phyloP scores from a whole-genome alignment of 2,797 vertebrate genomes.

The Acridotheres tristis region DNA sequence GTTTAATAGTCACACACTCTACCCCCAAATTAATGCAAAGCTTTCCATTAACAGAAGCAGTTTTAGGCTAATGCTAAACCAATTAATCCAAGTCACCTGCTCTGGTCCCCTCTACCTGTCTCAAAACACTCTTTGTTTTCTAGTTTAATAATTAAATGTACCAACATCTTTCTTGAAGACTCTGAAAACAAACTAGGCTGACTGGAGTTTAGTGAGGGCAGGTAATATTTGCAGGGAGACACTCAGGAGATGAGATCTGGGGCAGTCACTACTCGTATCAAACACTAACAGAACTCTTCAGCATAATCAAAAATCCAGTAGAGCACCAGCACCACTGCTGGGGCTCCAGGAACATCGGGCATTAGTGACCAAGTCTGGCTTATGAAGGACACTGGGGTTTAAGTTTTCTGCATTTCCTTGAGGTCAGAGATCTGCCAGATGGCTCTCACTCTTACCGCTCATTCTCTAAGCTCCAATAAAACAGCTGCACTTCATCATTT shows the following conservation, averaged over 20 bases:
- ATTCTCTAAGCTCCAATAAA: too few species aligned
- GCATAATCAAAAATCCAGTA: not conserved
- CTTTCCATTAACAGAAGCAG: not conserved
- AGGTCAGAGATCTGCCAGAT: not conserved
- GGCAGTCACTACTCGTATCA: not conserved
- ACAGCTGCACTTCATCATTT: not conserved
- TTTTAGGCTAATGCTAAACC: not conserved
- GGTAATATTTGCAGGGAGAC: not conserved
- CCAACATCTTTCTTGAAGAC: not conserved
- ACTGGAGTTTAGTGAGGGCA: not conserved
- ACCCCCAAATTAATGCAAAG: not conserved
- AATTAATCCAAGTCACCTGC: not conserved
- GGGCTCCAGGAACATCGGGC: not conserved
- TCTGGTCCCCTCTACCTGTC: not conserved
- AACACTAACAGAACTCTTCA: not conserved
- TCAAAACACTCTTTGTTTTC: not conserved
- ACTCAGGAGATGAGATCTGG: not conserved
- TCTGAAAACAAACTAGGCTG: not conserved
- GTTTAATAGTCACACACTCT: too few species aligned
- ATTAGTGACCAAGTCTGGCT: not conserved
- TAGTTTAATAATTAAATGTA: conserved; percentile 15
- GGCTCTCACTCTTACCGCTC: too few species aligned
- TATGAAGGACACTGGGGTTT: fast-evolving
- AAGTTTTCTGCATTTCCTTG: not conserved
- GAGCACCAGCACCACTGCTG: not conserved